phyloP scores from a whole-genome alignment of 2,797 vertebrate species.

The Martes flavigula region DNA sequence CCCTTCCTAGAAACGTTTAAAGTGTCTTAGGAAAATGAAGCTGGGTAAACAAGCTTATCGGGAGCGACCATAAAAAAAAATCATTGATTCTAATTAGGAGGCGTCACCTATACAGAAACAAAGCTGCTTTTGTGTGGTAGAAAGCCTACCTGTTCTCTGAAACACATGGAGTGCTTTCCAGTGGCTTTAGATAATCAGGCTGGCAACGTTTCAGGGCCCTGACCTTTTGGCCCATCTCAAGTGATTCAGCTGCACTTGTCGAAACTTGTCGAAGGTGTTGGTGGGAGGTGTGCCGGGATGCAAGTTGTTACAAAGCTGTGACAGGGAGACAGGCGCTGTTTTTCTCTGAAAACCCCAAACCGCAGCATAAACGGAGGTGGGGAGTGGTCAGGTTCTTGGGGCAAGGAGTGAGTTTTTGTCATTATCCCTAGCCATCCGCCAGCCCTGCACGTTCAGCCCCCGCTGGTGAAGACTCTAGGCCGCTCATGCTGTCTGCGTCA shows the following conservation, averaged over 20 bases:
- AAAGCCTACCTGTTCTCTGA: constrained; percentile 76
- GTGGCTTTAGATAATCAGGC: constrained; percentile 80
- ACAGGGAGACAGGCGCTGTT: constrained; percentile 63
- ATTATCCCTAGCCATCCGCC: not conserved
- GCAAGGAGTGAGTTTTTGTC: constrained; percentile 53
- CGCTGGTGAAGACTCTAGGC: constrained; percentile 44
- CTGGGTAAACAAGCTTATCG: constrained; percentile 86
- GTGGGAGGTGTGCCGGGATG: constrained; percentile 71
- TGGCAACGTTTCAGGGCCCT: constrained; percentile 82
- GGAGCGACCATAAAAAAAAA: constrained; percentile 82
- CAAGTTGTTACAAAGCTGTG: constrained; percentile 65
- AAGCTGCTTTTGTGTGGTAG: constrained; percentile 81
- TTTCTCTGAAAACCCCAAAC: constrained; percentile 69
- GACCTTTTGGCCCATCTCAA: constrained; percentile 80
- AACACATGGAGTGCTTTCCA: constrained; percentile 78
- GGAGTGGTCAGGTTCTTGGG: constrained; percentile 61
- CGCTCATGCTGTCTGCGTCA: constrained; percentile 63
- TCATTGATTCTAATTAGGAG: constrained; percentile 86
- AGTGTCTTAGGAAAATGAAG: constrained; percentile 82
- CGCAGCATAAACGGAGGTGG: constrained; percentile 60
- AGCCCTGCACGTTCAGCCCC: not conserved
- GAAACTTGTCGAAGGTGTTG: constrained; percentile 80
- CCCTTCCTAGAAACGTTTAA: constrained; percentile 80
- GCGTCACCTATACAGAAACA: constrained; percentile 81
- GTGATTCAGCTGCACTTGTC: constrained; percentile 80